phyloP scores from a whole-genome alignment of 30 jellyfish, hydroid and myxozoan species.

The Aurelia sp. region DNA sequence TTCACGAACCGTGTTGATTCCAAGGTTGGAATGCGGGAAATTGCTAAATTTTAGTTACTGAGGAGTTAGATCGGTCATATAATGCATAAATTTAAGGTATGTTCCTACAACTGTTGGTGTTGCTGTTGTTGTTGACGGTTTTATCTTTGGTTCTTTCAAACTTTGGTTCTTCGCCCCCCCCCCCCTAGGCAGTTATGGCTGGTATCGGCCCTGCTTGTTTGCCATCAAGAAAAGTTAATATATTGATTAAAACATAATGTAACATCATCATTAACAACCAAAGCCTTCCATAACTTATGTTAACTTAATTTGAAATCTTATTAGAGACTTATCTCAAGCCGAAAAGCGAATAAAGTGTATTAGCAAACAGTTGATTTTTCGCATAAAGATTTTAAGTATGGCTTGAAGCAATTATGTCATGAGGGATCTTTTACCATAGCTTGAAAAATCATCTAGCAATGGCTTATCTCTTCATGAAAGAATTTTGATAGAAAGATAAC shows the following conservation, averaged over 20 bases:
- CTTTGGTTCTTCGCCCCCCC: too few relatives aligned
- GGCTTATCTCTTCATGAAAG: slow-evolving; percentile 35
- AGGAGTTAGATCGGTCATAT: too few relatives aligned
- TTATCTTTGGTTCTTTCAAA: too few relatives aligned
- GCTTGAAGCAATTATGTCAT: slow-evolving; percentile 35
- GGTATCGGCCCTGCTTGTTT: too few relatives aligned
- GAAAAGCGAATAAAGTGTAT: slow-evolving; percentile 52
- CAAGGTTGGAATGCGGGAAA: too few relatives aligned
- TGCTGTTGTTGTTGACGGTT: too few relatives aligned
- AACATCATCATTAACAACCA: slow-evolving; percentile 4
- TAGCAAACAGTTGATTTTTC: slow-evolving; percentile 47
- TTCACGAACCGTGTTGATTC: too few relatives aligned
- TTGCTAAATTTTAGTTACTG: too few relatives aligned
- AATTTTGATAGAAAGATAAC: slow-evolving; percentile 46
- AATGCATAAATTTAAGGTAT: too few relatives aligned
- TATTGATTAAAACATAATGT: slow-evolving; percentile 17
- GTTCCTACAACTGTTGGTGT: too few relatives aligned
- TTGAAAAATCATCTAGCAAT: slow-evolving; percentile 48
- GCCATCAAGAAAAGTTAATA: slow-evolving; percentile 12
- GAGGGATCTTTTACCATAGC: slow-evolving; percentile 21
- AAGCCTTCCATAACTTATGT: slow-evolving; percentile 14
- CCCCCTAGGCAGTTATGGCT: too few relatives aligned
- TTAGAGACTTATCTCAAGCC: slow-evolving; percentile 52
- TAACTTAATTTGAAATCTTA: slow-evolving; percentile 29
- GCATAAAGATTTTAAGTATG: slow-evolving; percentile 23